phyloP scores from a whole-genome alignment of 37 sponge, comb jelly and placozoan genomes.

The Geodia barretti region DNA sequence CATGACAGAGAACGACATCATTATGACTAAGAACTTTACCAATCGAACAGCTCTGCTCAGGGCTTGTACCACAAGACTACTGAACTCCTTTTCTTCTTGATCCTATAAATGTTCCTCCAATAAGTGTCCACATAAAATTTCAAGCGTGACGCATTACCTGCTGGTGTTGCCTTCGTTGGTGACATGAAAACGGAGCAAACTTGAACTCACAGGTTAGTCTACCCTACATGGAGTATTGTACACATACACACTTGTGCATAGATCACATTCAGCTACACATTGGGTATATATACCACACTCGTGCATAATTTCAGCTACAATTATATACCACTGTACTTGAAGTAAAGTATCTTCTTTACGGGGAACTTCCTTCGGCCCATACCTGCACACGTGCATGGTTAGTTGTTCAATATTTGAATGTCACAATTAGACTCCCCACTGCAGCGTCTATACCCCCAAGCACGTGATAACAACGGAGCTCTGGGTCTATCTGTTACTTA shows the following conservation, averaged over 20 bases:
- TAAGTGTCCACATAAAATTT: constrained; percentile 18
- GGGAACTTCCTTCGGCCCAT: constrained; percentile 45
- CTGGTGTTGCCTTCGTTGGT: constrained; percentile 23
- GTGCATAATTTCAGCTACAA: neutral
- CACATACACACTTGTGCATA: too few relatives aligned
- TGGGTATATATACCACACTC: too few relatives aligned
- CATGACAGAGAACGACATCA: neutral
- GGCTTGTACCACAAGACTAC: constrained; percentile 23
- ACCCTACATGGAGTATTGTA: too few relatives aligned
- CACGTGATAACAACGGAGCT: too few relatives aligned
- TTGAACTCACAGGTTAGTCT: constrained; percentile 42
- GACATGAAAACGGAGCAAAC: constrained; percentile 70
- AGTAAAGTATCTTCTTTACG: constrained; percentile 31
- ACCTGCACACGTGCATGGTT: neutral
- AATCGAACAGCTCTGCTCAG: constrained; percentile 26
- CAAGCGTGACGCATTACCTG: constrained; percentile 30
- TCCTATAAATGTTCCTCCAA: constrained; percentile 7
- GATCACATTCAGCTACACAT: too few relatives aligned
- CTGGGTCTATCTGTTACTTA: too few relatives aligned
- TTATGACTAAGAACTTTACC: constrained; percentile 8
- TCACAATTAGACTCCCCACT: too few relatives aligned
- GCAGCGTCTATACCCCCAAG: too few relatives aligned
- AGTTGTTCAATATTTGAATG: neutral
- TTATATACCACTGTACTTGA: constrained; percentile 19
- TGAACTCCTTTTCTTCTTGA: constrained; percentile 32